Base-by-base conservation (phyloP, 1,140 invertebrate species). In the Drosophila gunungcola region DNA sequence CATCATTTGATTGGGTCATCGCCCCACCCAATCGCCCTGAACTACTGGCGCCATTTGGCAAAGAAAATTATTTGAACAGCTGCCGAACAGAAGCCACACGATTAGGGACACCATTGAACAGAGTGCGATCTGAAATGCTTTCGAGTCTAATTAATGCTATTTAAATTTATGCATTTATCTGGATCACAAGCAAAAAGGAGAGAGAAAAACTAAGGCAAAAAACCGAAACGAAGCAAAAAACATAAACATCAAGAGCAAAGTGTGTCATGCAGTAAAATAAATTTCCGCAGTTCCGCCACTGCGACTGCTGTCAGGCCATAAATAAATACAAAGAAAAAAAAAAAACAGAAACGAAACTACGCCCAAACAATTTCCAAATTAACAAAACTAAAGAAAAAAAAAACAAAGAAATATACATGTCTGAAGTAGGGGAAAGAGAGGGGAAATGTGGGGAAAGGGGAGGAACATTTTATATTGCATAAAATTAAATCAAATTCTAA, bases 401-500 rank as follows among this genome's bases (percentile, higher is more conserved):
- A 63, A 43, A 52, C 76, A 63, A 65, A 74, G 32, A 75, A 74
- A 58, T 51, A 80, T 55, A 76, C 39, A 68, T 65, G 45, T 38
- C 61, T 41, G 27, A 51, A 32, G 29, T 3, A 1, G 5, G 48
- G 48, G 29, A 29, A 41, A 29, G 34, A n/a, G 29, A 41, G 25
- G 34, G 41, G 27, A 53, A 3, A 2, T 32, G 29, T 6, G 29
- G 29, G 21, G 10, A 25, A 2, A 12, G 38, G 53, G 32, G 4
- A 36, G 32, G 42, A 84, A 65, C 83, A 80, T 80, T 88, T 83
- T 56, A 73, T 84, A 84, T 88, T 88, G 83, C 84, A 88, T 88
- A 88, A 89, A 89, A 89, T 89, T 89, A 89, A 88, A 89, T 80
- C 76, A 88, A 89, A 88, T 88, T 88, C 84, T 77, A 86, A 86